Evolutionary conservation across 2,888 invertebrate genomes (phyloP).

Genomic region (Orchesella flavescens): DNA sequence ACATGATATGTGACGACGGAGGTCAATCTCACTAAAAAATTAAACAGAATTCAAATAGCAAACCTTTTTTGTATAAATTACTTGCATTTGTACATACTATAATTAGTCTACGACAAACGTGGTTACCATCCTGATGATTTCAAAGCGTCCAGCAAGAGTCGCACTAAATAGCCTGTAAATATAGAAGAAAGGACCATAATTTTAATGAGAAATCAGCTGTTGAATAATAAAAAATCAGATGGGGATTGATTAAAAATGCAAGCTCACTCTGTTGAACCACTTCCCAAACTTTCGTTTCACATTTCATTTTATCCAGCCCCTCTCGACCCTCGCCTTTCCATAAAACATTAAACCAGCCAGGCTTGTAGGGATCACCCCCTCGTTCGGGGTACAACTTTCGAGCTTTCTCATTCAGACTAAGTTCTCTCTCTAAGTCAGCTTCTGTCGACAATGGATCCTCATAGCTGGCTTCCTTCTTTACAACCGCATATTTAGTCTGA

Average conservation of each 20-base stretch:
- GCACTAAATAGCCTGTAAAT: constrained; percentile 82
- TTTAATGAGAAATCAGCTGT: neutral
- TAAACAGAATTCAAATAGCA: constrained; percentile 22
- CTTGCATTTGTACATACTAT: too few species aligned
- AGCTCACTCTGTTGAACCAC: constrained; percentile 82
- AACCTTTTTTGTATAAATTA: constrained; percentile 10
- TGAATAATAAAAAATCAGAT: neutral
- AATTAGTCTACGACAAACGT: too few species aligned
- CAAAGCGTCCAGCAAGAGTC: constrained; percentile 88
- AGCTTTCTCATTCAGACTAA: constrained; percentile 55
- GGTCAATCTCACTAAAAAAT: constrained; percentile 83
- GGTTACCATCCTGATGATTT: constrained; percentile 85
- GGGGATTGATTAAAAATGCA: too few species aligned
- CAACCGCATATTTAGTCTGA: neutral
- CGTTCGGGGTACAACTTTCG: constrained; percentile 86
- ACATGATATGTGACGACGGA: constrained; percentile 91
- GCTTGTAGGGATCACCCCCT: constrained; percentile 78
- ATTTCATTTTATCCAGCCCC: constrained; percentile 82
- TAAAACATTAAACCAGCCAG: constrained; percentile 78
- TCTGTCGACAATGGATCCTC: constrained; percentile 55
- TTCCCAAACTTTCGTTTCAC: constrained; percentile 85
- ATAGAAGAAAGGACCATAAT: neutral
- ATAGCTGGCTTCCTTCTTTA: neutral
- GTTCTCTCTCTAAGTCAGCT: constrained; percentile 73
- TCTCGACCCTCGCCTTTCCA: constrained; percentile 82